Percentiles rank a stretch among this genome's conserved stretches.
phyloP scores from a whole-genome alignment of 2,113 vertebrate genomes.

The Erpornis zantholeuca region DNA sequence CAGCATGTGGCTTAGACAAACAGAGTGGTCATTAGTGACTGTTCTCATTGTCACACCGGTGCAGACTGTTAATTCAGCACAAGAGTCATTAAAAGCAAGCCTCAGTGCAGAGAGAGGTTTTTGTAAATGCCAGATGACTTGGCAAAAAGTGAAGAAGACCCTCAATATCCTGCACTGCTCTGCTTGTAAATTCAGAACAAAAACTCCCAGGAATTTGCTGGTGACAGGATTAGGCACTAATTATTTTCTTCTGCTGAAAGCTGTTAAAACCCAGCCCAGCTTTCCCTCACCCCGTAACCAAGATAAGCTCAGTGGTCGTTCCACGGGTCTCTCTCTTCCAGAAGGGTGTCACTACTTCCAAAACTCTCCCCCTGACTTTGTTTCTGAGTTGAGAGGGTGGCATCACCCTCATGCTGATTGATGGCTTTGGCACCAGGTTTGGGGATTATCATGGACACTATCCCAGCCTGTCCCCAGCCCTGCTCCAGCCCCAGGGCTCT shows the following conservation, averaged over 20 bases:
- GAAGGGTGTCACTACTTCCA: background rate
- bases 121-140: slow-evolving; percentile 16
- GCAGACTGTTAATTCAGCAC: slow-evolving; percentile 54
- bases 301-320: background rate
- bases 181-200: background rate
- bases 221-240: background rate
- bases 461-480: background rate
- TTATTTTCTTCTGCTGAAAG: background rate
- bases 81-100: slow-evolving; percentile 50
- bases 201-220: background rate
- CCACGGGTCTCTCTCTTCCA: background rate
- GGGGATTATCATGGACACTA: background rate
- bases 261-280: background rate
- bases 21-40: slow-evolving; percentile 34
- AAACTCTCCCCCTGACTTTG: background rate
- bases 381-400: background rate
- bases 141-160: slow-evolving; percentile 12
- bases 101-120: background rate
- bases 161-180: background rate
- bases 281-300: background rate
- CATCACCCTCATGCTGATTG: background rate
- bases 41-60: slow-evolving; percentile 26
- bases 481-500: background rate
- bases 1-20: slow-evolving; percentile 43
- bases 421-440: background rate